Base-by-base conservation (phyloP, 2,888 invertebrate genomes). In the Ochlodes sylvanus region DNA sequence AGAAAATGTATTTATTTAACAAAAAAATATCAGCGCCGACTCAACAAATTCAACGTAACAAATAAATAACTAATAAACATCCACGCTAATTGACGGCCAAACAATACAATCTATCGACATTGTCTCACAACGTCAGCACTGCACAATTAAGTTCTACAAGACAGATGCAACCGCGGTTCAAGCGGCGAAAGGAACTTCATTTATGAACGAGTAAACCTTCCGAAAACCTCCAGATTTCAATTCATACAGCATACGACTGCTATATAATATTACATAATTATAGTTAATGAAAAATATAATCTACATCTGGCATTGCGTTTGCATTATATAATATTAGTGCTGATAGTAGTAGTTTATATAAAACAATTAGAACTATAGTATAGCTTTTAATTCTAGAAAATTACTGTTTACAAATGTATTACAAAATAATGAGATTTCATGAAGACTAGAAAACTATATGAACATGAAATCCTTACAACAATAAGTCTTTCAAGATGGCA, bases 391-490 rank as follows among this genome's bases (percentile, higher is more conserved):
- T 76, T 81, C 81, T 86, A 86, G 75, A 69, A 82, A 82, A 81
- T 84, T 79, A 78, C 81, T 82, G 78, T 81, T 82, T 79, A 83
- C 83, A 80, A 88, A 87, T 87, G 82, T 83, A 82, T 80, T 84
- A 87, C 81, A 85, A 72, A 87, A 87, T 88, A 89, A 92, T 93
- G 92, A 92, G 88, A 91, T 89, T 89, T 83, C 86, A 91, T 92
- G 92, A 92, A 88, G 86, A 89, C 93, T 93, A 93, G 91, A 92
- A 86, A 84, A 90, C 92, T 93, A 93, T 83, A 92, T 93, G 93
- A 91, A 90, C 87, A 89, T 90, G 92, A 92, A 92, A 92, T 90
- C 86, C 92, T 93, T 91, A 92, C 86, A 89, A 86, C 86, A 84
- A 92, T 92, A 92, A 93, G 92, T 92, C 92, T 93, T 93, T 90